Evolutionary conservation across 2,113 vertebrate genomes (phyloP).

Genomic region (Sitta europaea): DNA sequence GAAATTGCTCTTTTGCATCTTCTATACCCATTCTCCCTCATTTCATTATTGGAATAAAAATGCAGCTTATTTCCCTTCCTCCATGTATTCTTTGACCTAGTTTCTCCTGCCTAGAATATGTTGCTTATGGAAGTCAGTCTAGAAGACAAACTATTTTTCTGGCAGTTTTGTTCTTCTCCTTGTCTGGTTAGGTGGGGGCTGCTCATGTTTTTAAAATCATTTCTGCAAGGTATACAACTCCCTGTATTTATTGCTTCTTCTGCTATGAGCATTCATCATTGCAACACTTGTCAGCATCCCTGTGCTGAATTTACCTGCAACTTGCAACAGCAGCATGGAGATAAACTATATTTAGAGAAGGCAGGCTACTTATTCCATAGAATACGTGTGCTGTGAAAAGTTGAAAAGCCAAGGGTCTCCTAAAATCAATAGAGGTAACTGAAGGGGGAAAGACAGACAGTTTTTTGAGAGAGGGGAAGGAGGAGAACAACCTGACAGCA

Average conservation of each 20-base stretch:
- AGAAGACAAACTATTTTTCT: not conserved
- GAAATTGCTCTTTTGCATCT: not conserved
- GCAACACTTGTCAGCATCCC: not conserved
- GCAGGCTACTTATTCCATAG: not conserved
- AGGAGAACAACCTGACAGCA: not conserved
- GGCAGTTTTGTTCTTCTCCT: not conserved
- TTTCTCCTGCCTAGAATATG: not conserved
- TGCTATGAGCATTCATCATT: not conserved
- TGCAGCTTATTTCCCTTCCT: not conserved
- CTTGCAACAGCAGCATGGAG: not conserved
- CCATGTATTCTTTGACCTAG: not conserved
- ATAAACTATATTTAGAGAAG: not conserved
- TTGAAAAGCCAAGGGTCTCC: not conserved
- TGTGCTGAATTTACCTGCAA: not conserved
- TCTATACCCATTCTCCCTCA: rapidly evolving
- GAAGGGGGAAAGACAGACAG: not conserved
- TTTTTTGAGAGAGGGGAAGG: not conserved
- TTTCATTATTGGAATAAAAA: not conserved
- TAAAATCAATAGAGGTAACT: not conserved
- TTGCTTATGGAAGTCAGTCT: not conserved
- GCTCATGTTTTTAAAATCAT: not conserved
- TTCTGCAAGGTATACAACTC: not conserved
- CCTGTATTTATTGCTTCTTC: not conserved
- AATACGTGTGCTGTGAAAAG: not conserved
- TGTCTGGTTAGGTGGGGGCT: not conserved